Evolutionary conservation across 2,888 invertebrate genomes (phyloP).

Genomic region (Acleris sparsana): DNA sequence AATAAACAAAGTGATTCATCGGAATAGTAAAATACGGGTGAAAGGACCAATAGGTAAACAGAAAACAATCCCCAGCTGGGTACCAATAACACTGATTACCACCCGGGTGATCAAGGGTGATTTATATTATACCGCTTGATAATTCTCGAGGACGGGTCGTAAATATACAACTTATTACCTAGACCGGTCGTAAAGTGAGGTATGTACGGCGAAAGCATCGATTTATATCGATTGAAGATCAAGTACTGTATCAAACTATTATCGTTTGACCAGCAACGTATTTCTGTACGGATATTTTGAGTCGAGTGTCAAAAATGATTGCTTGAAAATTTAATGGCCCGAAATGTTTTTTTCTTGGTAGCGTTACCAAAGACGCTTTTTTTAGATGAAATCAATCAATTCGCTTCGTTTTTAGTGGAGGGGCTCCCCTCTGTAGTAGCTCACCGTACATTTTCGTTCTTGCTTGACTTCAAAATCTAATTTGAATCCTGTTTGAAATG

Average conservation of each 20-base stretch:
- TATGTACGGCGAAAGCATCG: background rate
- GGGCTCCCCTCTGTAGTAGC: no score
- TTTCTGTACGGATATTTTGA: no score
- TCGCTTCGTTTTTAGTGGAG: no score
- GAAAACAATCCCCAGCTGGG: slow-evolving; percentile 45
- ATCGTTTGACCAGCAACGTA: no score
- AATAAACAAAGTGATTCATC: slow-evolving; percentile 1
- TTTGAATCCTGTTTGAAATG: no score
- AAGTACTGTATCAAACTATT: background rate
- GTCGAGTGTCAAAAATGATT: no score
- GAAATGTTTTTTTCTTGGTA: no score
- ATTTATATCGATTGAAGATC: slow-evolving; percentile 6
- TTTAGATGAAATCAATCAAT: no score
- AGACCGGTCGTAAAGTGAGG: slow-evolving; percentile 1
- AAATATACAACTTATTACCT: slow-evolving; percentile 9
- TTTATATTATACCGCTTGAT: slow-evolving; percentile 39
- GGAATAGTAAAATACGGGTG: background rate
- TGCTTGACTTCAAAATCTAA: no score
- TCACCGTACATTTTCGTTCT: no score
- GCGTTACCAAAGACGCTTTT: no score
- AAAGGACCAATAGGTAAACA: background rate
- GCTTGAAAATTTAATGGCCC: no score
- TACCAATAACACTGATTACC: slow-evolving; percentile 46
- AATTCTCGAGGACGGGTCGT: slow-evolving; percentile 12
- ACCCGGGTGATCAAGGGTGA: slow-evolving; percentile 46